phyloP scores from a whole-genome alignment of 2,797 vertebrate genomes.

The Tokudaia tokunoshimensis region DNA sequence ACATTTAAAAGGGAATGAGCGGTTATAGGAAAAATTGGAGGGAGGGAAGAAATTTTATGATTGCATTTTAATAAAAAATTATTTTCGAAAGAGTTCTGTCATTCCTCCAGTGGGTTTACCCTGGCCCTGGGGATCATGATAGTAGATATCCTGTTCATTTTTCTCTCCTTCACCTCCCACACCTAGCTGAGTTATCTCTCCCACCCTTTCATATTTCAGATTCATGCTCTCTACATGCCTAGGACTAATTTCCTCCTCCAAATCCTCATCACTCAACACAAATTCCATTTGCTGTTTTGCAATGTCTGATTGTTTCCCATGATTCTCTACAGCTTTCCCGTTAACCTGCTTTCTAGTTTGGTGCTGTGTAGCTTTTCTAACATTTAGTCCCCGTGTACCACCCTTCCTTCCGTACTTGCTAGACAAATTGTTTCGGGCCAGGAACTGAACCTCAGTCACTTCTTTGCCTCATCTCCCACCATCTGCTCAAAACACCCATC shows the following conservation, averaged over 20 bases:
- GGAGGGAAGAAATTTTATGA: no score
- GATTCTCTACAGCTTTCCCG: neutral
- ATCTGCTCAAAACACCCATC: neutral
- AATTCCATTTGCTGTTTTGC: neutral
- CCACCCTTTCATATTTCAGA: neutral
- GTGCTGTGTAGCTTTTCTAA: neutral
- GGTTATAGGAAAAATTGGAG: neutral
- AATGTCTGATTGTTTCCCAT: neutral
- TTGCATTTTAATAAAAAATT: neutral
- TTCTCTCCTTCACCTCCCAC: neutral
- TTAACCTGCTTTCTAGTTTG: neutral
- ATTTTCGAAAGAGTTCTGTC: neutral
- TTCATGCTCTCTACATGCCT: neutral
- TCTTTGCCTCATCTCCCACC: no score
- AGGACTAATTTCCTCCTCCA: neutral
- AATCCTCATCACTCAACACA: neutral
- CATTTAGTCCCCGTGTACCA: neutral
- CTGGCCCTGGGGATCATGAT: neutral
- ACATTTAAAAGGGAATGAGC: neutral
- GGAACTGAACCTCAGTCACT: neutral
- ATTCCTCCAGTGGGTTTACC: neutral
- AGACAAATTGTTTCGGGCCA: neutral
- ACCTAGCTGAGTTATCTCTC: neutral
- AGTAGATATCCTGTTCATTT: neutral
- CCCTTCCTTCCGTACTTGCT: neutral